Base-by-base conservation (phyloP, 2,888 invertebrate genomes). In the Coelopa pilipes region DNA sequence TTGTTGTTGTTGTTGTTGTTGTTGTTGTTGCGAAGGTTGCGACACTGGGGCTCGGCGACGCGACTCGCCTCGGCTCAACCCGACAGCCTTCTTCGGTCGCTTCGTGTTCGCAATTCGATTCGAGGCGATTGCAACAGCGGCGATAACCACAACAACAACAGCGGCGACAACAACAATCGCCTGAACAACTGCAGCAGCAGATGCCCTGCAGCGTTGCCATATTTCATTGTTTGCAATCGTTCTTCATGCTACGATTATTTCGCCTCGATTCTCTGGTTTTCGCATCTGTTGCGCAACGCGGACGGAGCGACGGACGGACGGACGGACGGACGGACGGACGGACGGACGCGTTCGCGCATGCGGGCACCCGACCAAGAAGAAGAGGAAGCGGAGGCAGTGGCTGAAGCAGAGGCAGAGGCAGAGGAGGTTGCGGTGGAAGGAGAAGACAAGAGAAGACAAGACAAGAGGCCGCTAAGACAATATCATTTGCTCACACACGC, bases 121-220 rank as follows among this genome's bases (percentile, higher is more conserved):
- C 34, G 34, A 34, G 34, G 34, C 53, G 19, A 63, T 19, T 59
- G 75, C 77, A 79, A 57, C 70, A 69, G 60, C 47, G 76, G 74
- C 72, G 72, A 68, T 68, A 72, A 75, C 77, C 76, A 68, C 74
- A 72, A 55, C 49, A 68, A 34, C 60, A 65, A 62, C 24, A 70
- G 13, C 70, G 50, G n/a, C 60, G 11, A 47, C 10, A 62, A 4
- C 49, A 62, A 70, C 70, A 50, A 46, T 46, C 2, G 2, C 34
- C 2, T 2, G 34, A 34, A 59, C 17, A 59, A 47, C 19, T 34
- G 62, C 24, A n/a, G 53, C 24, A 62, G n/a, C 34, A 34, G n/a
- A 21, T 13, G 62, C 45, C 13, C 24, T 34, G n/a, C 45, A 62
- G 19, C 50, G 66, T 66, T 66, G 46, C 60, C 59, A 34, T 17